Percentiles rank a stretch among this genome's conserved stretches.
phyloP scores from a whole-genome alignment of 2,888 invertebrate genomes.

The Encarsia formosa region DNA sequence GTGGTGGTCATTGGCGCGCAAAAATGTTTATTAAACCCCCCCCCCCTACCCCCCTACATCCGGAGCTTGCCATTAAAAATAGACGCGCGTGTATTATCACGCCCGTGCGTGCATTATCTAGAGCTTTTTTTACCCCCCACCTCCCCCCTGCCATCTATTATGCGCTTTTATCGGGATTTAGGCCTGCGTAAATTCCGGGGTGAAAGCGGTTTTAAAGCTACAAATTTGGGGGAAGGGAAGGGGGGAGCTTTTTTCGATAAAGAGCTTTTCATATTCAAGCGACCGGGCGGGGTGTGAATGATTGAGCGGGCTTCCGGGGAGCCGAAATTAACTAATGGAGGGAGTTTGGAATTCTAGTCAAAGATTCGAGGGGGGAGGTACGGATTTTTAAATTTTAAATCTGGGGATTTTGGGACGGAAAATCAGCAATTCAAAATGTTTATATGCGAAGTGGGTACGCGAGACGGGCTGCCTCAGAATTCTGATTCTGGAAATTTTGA shows the following conservation, averaged over 20 bases:
- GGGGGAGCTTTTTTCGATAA: too few species aligned
- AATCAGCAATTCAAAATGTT: slow-evolving; percentile 5
- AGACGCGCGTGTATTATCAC: slow-evolving; percentile 6
- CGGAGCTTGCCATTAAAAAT: slow-evolving; percentile 27
- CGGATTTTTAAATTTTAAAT: slow-evolving; percentile 14
- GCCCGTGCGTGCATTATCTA: background rate
- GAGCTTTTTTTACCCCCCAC: background rate
- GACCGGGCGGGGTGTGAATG: background rate
- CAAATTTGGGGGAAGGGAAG: too few species aligned
- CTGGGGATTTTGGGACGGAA: background rate
- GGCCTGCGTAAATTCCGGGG: too few species aligned
- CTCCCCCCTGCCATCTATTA: background rate
- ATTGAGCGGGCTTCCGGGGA: background rate
- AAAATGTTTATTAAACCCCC: slow-evolving; percentile 41
- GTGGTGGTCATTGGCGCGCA: slow-evolving; percentile 38
- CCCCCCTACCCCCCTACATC: background rate
- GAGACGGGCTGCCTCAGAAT: too few species aligned
- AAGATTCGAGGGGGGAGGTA: too few species aligned
- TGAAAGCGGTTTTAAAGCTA: too few species aligned
- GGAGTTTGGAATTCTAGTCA: too few species aligned
- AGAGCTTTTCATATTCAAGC: too few species aligned
- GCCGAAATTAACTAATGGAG: too few species aligned
- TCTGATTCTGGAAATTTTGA: too few species aligned
- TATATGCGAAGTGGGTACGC: too few species aligned
- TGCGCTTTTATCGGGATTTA: too few species aligned